Conservation (phyloP, 2,113 vertebrate genomes). For the Mungos mungo region DNA sequence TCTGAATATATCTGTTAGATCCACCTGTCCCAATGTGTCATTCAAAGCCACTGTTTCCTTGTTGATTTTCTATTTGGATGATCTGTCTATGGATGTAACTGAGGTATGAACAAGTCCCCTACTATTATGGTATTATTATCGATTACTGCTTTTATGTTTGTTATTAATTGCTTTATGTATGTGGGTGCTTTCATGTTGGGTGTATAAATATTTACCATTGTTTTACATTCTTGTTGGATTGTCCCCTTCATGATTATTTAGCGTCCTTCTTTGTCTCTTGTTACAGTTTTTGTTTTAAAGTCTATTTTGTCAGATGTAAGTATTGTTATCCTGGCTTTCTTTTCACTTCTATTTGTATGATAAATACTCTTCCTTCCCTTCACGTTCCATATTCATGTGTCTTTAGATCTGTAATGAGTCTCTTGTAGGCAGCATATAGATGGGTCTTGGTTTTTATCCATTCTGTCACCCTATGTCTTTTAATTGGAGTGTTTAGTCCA, state of each 20-base stretch:
- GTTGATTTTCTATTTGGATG: not conserved
- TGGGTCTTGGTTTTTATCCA: not conserved
- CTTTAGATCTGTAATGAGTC: not conserved
- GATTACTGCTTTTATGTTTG: not conserved
- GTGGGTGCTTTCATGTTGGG: not conserved
- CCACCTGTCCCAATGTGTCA: not conserved
- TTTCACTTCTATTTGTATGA: not conserved
- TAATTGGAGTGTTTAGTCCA: not conserved
- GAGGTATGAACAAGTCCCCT: not conserved
- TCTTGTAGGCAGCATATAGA: not conserved
- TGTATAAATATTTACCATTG: not conserved
- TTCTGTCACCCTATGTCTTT: not conserved
- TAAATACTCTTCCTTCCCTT: not conserved
- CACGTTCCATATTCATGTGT: not conserved
- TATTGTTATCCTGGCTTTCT: not conserved
- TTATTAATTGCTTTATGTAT: not conserved
- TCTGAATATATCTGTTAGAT: not conserved
- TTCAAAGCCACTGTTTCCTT: not conserved
- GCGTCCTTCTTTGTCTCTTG: not conserved
- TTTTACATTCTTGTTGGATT: not conserved
- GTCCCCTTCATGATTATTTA: not conserved
- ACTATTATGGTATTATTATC: not conserved
- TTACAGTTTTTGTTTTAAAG: not conserved
- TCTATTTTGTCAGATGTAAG: not conserved
- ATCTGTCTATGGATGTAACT: not conserved